Evolutionary conservation across 2,888 invertebrate genomes (phyloP).

Genomic region (Beris chalybata): DNA sequence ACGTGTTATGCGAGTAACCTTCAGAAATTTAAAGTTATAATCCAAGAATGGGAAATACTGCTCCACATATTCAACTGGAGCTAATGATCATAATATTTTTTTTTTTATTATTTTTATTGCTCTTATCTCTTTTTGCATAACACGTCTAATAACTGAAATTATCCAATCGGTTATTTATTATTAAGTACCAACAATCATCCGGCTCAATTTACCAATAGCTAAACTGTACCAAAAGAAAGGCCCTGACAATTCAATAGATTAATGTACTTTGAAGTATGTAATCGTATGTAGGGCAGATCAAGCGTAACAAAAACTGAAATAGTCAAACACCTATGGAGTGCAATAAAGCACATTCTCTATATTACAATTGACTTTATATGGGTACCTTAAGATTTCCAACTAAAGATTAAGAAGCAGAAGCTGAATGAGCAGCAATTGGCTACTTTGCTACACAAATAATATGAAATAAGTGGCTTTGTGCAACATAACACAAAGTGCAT

Average conservation of each 20-base stretch:
- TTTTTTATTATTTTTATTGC: too few species aligned
- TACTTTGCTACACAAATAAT: too few species aligned
- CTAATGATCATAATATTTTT: too few species aligned
- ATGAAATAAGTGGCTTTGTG: too few species aligned
- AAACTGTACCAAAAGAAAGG: constrained; percentile 11
- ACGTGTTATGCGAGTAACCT: too few species aligned
- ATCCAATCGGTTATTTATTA: constrained; percentile 22
- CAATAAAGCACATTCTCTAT: background rate
- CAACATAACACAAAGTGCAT: too few species aligned
- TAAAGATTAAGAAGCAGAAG: too few species aligned
- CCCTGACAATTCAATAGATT: constrained; percentile 28
- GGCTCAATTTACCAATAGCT: constrained; percentile 6
- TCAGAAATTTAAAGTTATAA: too few species aligned
- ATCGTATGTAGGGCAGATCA: background rate
- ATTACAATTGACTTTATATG: background rate
- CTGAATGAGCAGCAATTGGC: too few species aligned
- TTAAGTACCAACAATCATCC: constrained; percentile 8
- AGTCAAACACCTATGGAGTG: background rate
- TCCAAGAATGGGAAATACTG: too few species aligned
- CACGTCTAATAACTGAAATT: constrained; percentile 11
- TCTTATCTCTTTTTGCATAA: constrained; percentile 13
- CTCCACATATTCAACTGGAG: too few species aligned
- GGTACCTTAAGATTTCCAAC: too few species aligned
- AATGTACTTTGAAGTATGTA: constrained; percentile 12
- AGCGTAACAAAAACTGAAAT: background rate